Evolutionary conservation across 1,140 invertebrate species (phyloP).

Genomic region (Drosophila bocki): DNA sequence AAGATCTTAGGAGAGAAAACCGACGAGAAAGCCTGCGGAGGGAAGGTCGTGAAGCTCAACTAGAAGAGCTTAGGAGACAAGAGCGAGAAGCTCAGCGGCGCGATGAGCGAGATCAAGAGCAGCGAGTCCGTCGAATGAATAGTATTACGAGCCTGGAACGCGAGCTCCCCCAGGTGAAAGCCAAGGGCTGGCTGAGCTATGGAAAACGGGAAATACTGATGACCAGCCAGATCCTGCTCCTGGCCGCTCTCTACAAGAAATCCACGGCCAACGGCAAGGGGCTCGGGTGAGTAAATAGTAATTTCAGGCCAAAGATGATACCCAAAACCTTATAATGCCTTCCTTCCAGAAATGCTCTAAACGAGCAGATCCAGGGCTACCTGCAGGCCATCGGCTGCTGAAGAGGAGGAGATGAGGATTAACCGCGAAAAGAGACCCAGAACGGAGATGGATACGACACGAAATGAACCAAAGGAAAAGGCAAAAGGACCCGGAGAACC

Average conservation of each 20-base stretch:
- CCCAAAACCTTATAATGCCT: neutral
- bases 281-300: slow-evolving; percentile 37
- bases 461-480: slow-evolving; percentile 42
- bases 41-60: neutral
- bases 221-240: slow-evolving; percentile 46
- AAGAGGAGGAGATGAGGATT: slow-evolving; percentile 11
- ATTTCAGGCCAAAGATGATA: neutral
- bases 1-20: neutral
- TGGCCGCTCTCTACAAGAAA: slow-evolving; percentile 56
- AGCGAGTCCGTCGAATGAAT: no score
- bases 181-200: slow-evolving; percentile 31
- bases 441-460: slow-evolving; percentile 9
- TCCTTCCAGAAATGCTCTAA: slow-evolving; percentile 32
- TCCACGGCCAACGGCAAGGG: slow-evolving; percentile 51
- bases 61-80: neutral
- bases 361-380: slow-evolving; percentile 45
- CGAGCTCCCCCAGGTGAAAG: neutral
- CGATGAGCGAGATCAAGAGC: neutral
- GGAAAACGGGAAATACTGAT: slow-evolving; percentile 54
- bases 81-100: neutral
- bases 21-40: neutral
- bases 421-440: slow-evolving; percentile 6
- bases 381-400: slow-evolving; percentile 53
- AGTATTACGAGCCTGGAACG: neutral
- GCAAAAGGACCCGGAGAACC: slow-evolving; percentile 38